Percentiles rank a stretch among this genome's conserved stretches.
phyloP scores from a whole-genome alignment of 2,888 invertebrate species.

The Oxytorus armatus region DNA sequence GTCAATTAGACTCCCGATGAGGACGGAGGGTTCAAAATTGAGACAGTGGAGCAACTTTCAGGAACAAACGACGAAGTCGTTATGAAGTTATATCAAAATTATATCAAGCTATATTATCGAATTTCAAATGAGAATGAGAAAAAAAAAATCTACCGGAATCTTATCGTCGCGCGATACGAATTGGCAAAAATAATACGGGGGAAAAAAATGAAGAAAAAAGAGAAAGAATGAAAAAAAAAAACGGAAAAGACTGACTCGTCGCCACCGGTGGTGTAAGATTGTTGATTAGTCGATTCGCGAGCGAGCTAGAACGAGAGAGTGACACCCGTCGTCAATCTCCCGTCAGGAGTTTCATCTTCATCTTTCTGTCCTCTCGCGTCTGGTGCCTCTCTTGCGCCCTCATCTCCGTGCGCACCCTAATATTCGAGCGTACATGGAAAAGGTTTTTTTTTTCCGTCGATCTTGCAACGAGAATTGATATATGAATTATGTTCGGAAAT shows the following conservation, averaged over 20 bases:
- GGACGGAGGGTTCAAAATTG: no score
- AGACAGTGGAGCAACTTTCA: no score
- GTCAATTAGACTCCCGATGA: no score
- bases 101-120: no score
- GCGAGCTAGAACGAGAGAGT: conserved; percentile 47
- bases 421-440: no score
- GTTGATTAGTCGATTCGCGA: conserved; percentile 14
- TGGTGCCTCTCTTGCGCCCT: conserved; percentile 16
- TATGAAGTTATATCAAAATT: no score
- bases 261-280: conserved; percentile 15
- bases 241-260: background rate
- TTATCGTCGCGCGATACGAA: background rate
- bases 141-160: background rate
- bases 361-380: conserved; percentile 37
- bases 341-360: conserved; percentile 43
- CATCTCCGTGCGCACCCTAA: no score
- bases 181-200: background rate
- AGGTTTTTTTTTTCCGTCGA: background rate
- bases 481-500: conserved; percentile 8
- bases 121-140: background rate
- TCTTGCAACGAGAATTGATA: background rate
- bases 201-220: background rate
- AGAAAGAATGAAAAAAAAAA: background rate
- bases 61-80: no score
- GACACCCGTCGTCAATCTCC: conserved; percentile 45